Base-by-base conservation (phyloP, 2,797 vertebrate genomes). In the Pangasius krempfi region DNA sequence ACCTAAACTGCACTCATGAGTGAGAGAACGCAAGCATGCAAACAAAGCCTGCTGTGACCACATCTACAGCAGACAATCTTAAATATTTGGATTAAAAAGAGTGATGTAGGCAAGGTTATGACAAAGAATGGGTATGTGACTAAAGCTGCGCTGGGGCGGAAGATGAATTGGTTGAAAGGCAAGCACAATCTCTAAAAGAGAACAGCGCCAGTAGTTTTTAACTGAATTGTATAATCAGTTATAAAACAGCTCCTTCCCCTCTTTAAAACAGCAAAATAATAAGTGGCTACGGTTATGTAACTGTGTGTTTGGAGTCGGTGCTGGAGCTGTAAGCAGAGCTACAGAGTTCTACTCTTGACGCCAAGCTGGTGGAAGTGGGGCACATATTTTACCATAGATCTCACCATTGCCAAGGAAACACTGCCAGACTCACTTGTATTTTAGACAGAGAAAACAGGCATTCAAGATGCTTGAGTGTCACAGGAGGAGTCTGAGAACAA, bases 331-430 rank as follows among this genome's bases (percentile, higher is more conserved):
- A 58, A 52, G 33, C 54, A 30, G 33, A 44, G 79, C 72, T 82
- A 68, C 58, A 86, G 64, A 58, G 66, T 81, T 84, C 52, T 86
- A 33, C 52, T 44, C 18, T 16, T 82, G 56, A 87, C 72, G 70
- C 47, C 88, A 87, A 85, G 37, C 40, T 84, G 86, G 81, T 60
- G 73, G 86, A 90, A 89, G 86, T 84, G 60, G 85, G 86, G 75
- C 70, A n/a, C 84, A 84, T 87, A 60, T 50, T 76, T 82, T 73
- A 73, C 85, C 37, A 62, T 16, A 22, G 62, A 50, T 86, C 40
- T 89, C 87, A 85, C 88, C 87, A 88, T 82, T 83, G 47, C 81
- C 86, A 89, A 47, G 91, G 88, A 78, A 91, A 90, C 83, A 20
- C 27, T 73, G 80, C 72, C 58, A 83, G 85, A 72, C 40, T 82